These are phyloP conservation scores for Numida meleagris DNA, from an alignment of 2,113 vertebrate genomes.

Conservation along the genomic window DNA sequence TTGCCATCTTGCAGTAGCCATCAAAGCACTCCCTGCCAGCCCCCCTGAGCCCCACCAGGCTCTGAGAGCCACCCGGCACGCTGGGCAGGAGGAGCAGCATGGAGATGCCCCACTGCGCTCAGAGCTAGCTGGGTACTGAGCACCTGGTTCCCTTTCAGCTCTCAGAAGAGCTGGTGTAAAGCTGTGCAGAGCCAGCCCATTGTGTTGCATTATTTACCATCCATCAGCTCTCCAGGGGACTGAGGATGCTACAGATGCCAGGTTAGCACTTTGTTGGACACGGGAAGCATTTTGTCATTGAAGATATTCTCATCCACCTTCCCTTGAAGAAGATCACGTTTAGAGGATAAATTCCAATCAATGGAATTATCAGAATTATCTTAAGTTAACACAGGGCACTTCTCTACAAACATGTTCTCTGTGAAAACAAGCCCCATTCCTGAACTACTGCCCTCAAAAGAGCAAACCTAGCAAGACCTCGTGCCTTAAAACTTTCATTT, in stretches of 20 bases:
- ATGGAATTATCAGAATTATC: not conserved
- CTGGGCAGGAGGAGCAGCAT: rapidly evolving
- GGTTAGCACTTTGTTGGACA: conserved; percentile 4
- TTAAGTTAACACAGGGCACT: not conserved
- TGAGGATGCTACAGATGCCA: not conserved
- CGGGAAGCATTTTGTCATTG: conserved; percentile 17
- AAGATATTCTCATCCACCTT: not conserved
- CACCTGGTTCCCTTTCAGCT: not conserved
- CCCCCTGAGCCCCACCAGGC: not conserved
- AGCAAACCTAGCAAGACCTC: not conserved
- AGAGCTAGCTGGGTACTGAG: not conserved
- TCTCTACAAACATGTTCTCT: not conserved
- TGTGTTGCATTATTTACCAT: not conserved
- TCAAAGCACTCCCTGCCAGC: not conserved
- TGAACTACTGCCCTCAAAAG: not conserved
- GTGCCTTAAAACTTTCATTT: rapidly evolving
- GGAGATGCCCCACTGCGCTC: not conserved
- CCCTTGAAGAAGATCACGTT: not conserved
- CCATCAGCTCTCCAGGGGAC: not conserved
- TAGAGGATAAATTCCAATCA: not conserved
- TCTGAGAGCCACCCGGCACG: rapidly evolving
- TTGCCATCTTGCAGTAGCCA: not conserved
- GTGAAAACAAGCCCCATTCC: not conserved
- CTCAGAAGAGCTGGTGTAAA: not conserved
- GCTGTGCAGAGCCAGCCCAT: not conserved